Evolutionary conservation across 2,113 vertebrate genomes (phyloP).

Genomic region (Ochotona princeps): DNA sequence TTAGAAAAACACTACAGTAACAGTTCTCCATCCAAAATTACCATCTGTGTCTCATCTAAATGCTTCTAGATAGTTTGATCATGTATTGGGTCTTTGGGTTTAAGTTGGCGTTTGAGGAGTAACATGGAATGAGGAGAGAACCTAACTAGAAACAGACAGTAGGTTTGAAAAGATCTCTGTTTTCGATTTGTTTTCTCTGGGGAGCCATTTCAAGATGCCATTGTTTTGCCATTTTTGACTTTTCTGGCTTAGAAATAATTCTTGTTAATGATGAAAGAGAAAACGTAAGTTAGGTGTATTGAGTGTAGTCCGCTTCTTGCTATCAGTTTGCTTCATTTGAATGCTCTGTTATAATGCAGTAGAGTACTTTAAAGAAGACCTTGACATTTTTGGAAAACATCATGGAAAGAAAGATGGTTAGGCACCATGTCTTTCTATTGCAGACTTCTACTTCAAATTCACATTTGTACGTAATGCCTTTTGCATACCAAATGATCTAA

Average conservation of each 20-base stretch:
- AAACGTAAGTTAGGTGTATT: neutral
- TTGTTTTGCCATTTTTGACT: slow-evolving; percentile 1
- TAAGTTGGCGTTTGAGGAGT: neutral
- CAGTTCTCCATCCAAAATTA: slow-evolving; percentile 19
- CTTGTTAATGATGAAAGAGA: too few species aligned
- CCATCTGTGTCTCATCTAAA: neutral
- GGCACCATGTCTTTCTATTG: neutral
- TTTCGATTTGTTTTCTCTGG: neutral
- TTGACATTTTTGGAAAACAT: neutral
- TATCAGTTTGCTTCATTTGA: neutral
- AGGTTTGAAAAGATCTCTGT: neutral
- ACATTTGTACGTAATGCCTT: slow-evolving; percentile 33
- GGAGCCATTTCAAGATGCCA: neutral
- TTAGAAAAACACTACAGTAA: slow-evolving; percentile 14
- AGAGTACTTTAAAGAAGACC: neutral
- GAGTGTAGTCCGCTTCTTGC: neutral
- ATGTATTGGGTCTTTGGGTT: neutral
- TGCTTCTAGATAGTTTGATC: neutral
- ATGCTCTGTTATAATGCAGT: neutral
- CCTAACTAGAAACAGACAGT: neutral
- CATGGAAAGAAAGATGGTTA: neutral
- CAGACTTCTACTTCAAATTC: slow-evolving; percentile 4
- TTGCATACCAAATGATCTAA: slow-evolving; percentile 50
- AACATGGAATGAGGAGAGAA: neutral
- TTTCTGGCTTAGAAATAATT: slow-evolving; percentile 12